Evolutionary conservation across 2,888 invertebrate genomes (phyloP).

Genomic region (Drosophila subsilvestris): DNA sequence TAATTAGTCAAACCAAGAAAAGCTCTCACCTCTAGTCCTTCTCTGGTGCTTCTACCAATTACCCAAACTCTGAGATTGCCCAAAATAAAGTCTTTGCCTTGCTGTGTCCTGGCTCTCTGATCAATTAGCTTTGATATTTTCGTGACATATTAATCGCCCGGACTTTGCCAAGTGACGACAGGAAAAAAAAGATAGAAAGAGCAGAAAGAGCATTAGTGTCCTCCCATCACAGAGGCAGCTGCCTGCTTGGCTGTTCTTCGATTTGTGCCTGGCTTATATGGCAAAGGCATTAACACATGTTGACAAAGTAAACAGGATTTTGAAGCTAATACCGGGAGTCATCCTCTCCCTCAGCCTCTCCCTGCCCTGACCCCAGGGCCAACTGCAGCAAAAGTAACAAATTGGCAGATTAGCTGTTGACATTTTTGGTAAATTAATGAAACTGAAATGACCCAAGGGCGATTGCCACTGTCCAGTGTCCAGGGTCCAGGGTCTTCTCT

Average conservation of each 20-base stretch:
- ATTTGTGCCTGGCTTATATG: constrained; percentile 64
- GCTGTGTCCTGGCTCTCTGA: constrained; percentile 46
- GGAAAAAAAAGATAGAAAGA: constrained; percentile 54
- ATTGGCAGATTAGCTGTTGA: constrained; percentile 82
- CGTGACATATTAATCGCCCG: constrained; percentile 74
- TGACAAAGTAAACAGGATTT: constrained; percentile 82
- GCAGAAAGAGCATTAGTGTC: constrained; percentile 23
- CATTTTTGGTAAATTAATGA: constrained; percentile 82
- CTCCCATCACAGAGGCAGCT: constrained; percentile 23
- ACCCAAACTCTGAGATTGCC: constrained; percentile 35
- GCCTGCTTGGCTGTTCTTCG: constrained; percentile 59
- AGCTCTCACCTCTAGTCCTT: constrained; percentile 31
- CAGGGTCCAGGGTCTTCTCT: constrained; percentile 30
- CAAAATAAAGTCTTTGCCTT: background rate
- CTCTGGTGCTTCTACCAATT: constrained; percentile 37
- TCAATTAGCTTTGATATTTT: constrained; percentile 78
- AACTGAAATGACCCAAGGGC: constrained; percentile 69
- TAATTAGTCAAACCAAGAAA: constrained; percentile 40
- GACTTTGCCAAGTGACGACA: constrained; percentile 46
- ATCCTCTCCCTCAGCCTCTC: background rate
- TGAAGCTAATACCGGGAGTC: constrained; percentile 54
- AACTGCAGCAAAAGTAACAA: constrained; percentile 70
- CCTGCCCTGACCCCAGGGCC: constrained; percentile 22
- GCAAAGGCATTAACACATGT: constrained; percentile 79
- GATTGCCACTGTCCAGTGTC: constrained; percentile 19